These are phyloP conservation scores for Arrhamphus sclerolepis DNA, from an alignment of 2,797 vertebrate genomes.

Conservation along the genomic window DNA sequence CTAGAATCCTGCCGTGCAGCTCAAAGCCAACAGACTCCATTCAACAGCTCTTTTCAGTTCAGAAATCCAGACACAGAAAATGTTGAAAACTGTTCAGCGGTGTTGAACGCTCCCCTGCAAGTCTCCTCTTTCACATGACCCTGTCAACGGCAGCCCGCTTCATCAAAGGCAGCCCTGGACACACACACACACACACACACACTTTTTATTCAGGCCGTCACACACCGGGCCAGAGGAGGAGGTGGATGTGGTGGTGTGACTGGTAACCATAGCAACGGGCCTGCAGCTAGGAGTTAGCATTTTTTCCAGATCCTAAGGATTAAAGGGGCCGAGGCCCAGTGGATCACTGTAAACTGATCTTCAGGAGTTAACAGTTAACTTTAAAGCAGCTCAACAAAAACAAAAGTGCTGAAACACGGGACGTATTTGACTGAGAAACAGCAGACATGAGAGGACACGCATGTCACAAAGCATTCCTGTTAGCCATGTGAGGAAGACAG, in stretches of 20 bases:
- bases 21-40: slow-evolving; percentile 26
- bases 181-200: neutral
- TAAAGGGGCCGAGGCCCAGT: neutral
- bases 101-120: slow-evolving; percentile 43
- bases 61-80: slow-evolving; percentile 33
- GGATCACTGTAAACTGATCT: neutral
- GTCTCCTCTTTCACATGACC: slow-evolving; percentile 53
- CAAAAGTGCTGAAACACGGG: neutral
- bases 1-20: neutral
- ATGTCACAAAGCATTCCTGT: too few relatives aligned
- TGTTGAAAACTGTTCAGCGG: slow-evolving; percentile 34
- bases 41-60: slow-evolving; percentile 22
- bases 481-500: neutral
- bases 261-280: slow-evolving; percentile 42
- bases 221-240: slow-evolving; percentile 12
- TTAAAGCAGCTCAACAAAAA: slow-evolving; percentile 10
- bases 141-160: slow-evolving; percentile 32
- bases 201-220: slow-evolving; percentile 5
- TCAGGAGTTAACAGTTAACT: slow-evolving; percentile 16
- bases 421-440: slow-evolving; percentile 11
- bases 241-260: slow-evolving; percentile 17
- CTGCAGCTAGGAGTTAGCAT: slow-evolving; percentile 4
- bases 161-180: slow-evolving; percentile 40
- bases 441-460: neutral
- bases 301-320: slow-evolving; percentile 12